Evolutionary conservation across 2,888 invertebrate genomes (phyloP), one percentile per base, ranked within the genome.

Genomic region (Eudasyphora cyanicolor): DNA sequence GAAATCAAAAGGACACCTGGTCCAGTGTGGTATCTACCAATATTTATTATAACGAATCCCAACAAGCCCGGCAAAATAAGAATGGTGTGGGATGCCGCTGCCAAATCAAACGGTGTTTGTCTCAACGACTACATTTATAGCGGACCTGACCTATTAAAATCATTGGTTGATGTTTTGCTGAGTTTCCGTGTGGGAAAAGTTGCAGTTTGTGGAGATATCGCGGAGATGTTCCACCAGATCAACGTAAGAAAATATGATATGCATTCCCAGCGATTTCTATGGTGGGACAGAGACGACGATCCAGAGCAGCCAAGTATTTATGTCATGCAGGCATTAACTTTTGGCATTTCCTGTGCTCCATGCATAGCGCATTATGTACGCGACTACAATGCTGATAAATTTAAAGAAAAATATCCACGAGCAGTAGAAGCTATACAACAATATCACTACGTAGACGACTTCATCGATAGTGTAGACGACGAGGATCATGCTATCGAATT

Each of bases 11-110:
- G 81, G 45, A 45, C 45, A 35, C 5, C 10, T 84, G 0, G 76
- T n/a, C n/a, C n/a, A n/a, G 57, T 57, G 14, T 57, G 24, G 57
- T 57, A 57, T 57, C 27, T 57, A 19, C 57, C 57, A 6, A 24
- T 24, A 24, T 27, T 27, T 42, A 21, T 29, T 21, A 8, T 67
- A 14, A 14, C 19, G 51, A 87, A 85, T 21, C 84, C 87, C 6
- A 88, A 88, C 27, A 89, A 90, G 71, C 87, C 86, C 1, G 82
- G 79, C 42, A 86, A 87, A 74, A 35, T 88, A 1, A 81, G 89
- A 42, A 57, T 90, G 5, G 90, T 90, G 0, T 89, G 84, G 84
- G 89, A 90, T 79, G 89, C 89, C 0, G 90, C 89, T 5, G 89
- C 89, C 0, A 86, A 85, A 57, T 84, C 77, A 5, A 69, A 87